Conservation (phyloP, 2,113 vertebrate species). For the Rostratula benghalensis region DNA sequence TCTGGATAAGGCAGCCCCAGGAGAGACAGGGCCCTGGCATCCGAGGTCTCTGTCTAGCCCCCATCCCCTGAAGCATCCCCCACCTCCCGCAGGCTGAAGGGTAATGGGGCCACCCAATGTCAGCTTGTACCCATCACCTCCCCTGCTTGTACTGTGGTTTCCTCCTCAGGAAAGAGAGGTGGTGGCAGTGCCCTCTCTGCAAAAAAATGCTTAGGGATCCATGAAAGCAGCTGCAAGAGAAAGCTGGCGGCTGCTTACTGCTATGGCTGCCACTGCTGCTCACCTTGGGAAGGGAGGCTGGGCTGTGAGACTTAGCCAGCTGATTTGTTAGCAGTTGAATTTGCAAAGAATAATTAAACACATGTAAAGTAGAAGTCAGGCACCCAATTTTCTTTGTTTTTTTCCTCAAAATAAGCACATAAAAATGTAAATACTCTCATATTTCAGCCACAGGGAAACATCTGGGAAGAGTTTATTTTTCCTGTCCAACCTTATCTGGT, state of each 20-base stretch:
- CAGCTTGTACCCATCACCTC: not conserved
- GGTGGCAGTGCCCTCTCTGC: not conserved
- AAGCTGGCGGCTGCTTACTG: not conserved
- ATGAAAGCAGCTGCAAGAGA: not conserved
- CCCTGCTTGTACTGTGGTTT: not conserved
- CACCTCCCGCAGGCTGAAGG: not conserved
- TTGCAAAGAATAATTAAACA: not conserved
- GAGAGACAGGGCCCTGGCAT: not conserved
- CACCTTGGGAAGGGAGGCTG: not conserved
- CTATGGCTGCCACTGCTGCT: not conserved
- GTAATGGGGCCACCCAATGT: fast-evolving
- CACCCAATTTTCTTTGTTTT: fast-evolving
- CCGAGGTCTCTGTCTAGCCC: not conserved
- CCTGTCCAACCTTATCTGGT: not conserved
- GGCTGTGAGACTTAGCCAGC: not conserved
- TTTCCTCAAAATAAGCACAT: not conserved
- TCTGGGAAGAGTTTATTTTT: not conserved
- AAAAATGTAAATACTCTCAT: not conserved
- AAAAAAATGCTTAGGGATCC: not conserved
- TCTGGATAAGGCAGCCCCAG: not conserved
- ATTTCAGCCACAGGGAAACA: not conserved
- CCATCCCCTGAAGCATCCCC: not conserved
- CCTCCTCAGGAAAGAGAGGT: not conserved
- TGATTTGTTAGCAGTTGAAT: not conserved
- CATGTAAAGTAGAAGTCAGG: not conserved